Evolutionary conservation across 2,888 invertebrate species (phyloP).

Genomic region (Coelinius sp.): DNA sequence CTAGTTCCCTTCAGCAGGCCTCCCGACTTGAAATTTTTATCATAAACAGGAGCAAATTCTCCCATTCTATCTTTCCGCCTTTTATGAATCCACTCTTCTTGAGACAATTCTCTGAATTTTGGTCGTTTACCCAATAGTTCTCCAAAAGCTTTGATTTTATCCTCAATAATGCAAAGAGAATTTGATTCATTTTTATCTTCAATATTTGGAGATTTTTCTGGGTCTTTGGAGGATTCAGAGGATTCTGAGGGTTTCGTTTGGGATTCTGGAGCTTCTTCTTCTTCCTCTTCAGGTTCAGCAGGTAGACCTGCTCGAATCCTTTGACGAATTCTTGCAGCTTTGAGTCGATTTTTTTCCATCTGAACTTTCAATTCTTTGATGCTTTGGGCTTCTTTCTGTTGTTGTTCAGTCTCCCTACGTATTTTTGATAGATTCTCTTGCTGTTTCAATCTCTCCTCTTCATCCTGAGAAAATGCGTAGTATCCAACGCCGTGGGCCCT

Average conservation of each 20-base stretch:
- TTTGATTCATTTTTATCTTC: slow-evolving; percentile 48
- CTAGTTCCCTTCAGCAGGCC: slow-evolving; percentile 44
- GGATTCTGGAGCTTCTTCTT: slow-evolving; percentile 51
- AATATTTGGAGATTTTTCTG: slow-evolving; percentile 39
- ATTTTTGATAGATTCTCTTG: slow-evolving; percentile 83
- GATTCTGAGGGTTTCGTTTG: slow-evolving; percentile 33
- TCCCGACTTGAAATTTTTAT: slow-evolving; percentile 56
- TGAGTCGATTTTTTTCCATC: slow-evolving; percentile 79
- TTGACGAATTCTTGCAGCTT: slow-evolving; percentile 82
- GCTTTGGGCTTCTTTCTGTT: slow-evolving; percentile 78
- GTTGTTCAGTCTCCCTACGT: slow-evolving; percentile 79
- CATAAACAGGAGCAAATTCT: slow-evolving; percentile 83
- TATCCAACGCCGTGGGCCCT: slow-evolving; percentile 94
- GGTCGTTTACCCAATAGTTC: slow-evolving; percentile 69
- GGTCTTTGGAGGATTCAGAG: slow-evolving; percentile 39
- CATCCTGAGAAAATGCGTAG: slow-evolving; percentile 91
- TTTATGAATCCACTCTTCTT: slow-evolving; percentile 84
- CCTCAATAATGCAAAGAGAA: slow-evolving; percentile 58
- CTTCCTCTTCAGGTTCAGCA: slow-evolving; percentile 70
- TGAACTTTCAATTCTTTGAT: slow-evolving; percentile 76
- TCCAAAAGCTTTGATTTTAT: slow-evolving; percentile 64
- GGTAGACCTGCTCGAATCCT: slow-evolving; percentile 82
- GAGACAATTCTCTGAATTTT: slow-evolving; percentile 77
- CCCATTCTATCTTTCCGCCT: slow-evolving; percentile 79
- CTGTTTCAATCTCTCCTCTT: slow-evolving; percentile 83